A percentile compares a stretch with the other conserved stretches of the same genome.
Evolutionary conservation across 2,888 invertebrate species (phyloP).

Genomic region (Apamea sordens): DNA sequence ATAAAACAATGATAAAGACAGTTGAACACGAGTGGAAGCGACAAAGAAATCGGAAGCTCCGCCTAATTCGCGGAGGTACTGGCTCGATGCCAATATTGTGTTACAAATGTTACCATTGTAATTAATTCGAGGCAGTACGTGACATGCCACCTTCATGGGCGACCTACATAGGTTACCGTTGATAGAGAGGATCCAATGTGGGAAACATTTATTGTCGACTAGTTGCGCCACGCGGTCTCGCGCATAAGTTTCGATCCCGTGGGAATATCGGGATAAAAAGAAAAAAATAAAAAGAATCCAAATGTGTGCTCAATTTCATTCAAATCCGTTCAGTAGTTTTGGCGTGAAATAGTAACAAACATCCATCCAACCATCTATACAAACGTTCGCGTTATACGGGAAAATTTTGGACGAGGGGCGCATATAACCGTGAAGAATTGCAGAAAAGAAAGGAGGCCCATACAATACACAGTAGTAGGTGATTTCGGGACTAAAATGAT

Average conservation of each 20-base stretch:
- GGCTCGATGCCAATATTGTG: slow-evolving; percentile 60
- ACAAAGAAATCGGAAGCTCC: slow-evolving; percentile 51
- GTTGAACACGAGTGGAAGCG: not conserved
- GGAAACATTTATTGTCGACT: not conserved
- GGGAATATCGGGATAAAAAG: no score
- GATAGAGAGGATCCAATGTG: not conserved
- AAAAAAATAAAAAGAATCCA: no score
- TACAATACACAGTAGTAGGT: not conserved
- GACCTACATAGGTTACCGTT: not conserved
- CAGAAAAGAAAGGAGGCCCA: not conserved
- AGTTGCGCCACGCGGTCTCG: no score
- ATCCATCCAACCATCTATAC: no score
- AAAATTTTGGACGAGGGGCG: no score
- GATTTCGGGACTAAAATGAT: not conserved
- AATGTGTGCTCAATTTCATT: no score
- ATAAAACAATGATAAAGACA: slow-evolving; percentile 14
- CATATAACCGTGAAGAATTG: not conserved
- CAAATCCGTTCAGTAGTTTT: no score
- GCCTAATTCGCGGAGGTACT: slow-evolving; percentile 38
- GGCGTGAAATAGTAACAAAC: no score
- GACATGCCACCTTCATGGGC: slow-evolving; percentile 25
- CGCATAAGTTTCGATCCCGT: no score
- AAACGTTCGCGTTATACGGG: no score
- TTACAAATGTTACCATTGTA: slow-evolving; percentile 54
- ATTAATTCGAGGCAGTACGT: slow-evolving; percentile 47